phyloP scores from a whole-genome alignment of 2,113 vertebrate genomes.

The Bubalus kerabau region DNA sequence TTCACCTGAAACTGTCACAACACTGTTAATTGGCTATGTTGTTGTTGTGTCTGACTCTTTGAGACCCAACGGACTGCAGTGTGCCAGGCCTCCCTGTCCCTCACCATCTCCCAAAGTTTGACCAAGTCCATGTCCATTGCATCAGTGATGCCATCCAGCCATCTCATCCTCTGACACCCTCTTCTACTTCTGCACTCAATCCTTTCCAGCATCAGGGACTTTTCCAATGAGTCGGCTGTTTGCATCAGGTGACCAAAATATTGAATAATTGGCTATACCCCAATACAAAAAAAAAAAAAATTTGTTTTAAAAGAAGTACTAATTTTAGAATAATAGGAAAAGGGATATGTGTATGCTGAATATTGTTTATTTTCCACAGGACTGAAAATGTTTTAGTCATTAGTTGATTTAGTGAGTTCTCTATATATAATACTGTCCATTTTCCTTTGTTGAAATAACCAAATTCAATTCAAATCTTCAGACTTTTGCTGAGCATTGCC shows the following conservation, averaged over 20 bases:
- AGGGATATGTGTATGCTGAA: neutral
- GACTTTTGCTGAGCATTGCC: neutral
- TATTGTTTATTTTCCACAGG: neutral
- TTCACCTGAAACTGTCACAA: neutral
- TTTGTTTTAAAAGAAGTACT: neutral
- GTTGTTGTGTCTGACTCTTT: neutral
- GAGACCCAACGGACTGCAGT: neutral
- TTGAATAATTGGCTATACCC: neutral
- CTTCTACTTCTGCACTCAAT: neutral
- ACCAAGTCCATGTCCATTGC: neutral
- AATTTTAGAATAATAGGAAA: neutral
- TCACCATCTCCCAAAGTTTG: neutral
- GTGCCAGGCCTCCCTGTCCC: neutral
- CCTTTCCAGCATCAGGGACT: neutral
- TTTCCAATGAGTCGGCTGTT: neutral
- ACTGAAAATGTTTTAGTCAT: neutral
- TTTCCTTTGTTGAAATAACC: neutral
- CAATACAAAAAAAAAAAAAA: neutral
- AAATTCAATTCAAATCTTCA: neutral
- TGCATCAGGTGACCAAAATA: neutral
- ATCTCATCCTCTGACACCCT: neutral
- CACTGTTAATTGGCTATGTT: neutral
- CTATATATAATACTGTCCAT: neutral
- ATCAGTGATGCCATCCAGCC: neutral
- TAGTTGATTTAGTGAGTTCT: neutral